These are phyloP conservation scores for Bothrops jararaca DNA, from an alignment of 2,113 vertebrate species.

Conservation along the genomic window DNA sequence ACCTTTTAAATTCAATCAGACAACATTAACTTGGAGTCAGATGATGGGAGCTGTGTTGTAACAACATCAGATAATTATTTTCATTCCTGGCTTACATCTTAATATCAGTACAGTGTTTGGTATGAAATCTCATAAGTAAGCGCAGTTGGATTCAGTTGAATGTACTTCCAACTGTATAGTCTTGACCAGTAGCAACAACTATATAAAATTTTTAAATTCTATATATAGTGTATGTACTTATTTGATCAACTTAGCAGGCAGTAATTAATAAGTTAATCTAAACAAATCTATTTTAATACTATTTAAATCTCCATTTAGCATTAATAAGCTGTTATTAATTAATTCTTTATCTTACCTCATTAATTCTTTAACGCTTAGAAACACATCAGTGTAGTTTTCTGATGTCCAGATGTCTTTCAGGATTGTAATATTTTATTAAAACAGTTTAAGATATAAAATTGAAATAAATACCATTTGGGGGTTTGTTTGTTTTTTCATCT, in stretches of 20 bases:
- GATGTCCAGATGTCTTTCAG: not conserved
- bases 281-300: not conserved
- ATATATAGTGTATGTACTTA: not conserved
- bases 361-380: not conserved
- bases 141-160: not conserved
- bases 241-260: not conserved
- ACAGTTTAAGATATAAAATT: fast-evolving
- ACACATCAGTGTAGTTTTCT: not conserved
- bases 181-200: not conserved
- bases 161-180: not conserved
- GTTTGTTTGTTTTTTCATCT: conserved; percentile 41
- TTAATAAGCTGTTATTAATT: not conserved
- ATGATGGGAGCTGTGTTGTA: not conserved
- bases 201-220: not conserved
- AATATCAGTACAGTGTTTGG: not conserved
- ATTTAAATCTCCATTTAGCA: not conserved
- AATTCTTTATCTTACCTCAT: not conserved
- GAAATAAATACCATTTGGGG: not conserved
- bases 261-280: not conserved
- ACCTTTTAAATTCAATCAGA: not conserved
- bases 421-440: not conserved
- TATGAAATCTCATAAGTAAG: not conserved
- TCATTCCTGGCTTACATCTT: not conserved
- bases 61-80: not conserved
- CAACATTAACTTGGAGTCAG: not conserved